Base-by-base conservation (phyloP, 2,113 vertebrate species). In the Paramormyrops kingsleyae region DNA sequence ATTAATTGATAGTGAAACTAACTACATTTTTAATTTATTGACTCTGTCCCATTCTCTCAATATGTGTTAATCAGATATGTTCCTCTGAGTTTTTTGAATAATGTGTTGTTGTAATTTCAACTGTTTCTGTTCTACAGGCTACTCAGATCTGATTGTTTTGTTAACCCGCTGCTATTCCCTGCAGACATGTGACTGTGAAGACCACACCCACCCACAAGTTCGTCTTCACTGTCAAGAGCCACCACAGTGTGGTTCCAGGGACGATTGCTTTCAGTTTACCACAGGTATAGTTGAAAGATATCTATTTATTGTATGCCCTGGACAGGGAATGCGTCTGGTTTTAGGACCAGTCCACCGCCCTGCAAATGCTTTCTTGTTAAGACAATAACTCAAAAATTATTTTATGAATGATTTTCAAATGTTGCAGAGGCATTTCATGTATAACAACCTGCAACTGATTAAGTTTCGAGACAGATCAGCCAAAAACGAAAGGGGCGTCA, bases 181-280 rank as follows among this genome's bases (percentile, higher is more conserved):
- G 9, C 90, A 99, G 99, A 84, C 98, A 99, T 0, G 98, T 99
- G 89, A 87, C 96, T 24, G 97, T 99, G 95, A 98, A 98, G 95
- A 99, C 98, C 53, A 97, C 98, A 10, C 97, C 97, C 89, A 98
- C 95, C 91, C 98, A 99, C 95, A 97, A 97, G 92, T 99, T 96
- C 92, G 96, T 96, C 87, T 99, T 99, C 91, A 99, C 99, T 0
- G 95, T 99, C 91, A 98, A 96, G 94, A 97, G 96, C 13, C 98
- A 99, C 87, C 92, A 97, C 46, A 97, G 98, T 0, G 97, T 99
- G 44, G 92, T 97, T 27, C 95, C 98, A 3, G 98, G 98, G 85
- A 97, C 93, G 92, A 97, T 99, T 0, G 99, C 98, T 0, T 99
- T 99, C 97, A 99, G 98, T 93, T 94, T 99, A 93, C 98, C 98